Evolutionary conservation across 2,113 vertebrate genomes (phyloP).

Genomic region (Hymenochirus boettgeri): DNA sequence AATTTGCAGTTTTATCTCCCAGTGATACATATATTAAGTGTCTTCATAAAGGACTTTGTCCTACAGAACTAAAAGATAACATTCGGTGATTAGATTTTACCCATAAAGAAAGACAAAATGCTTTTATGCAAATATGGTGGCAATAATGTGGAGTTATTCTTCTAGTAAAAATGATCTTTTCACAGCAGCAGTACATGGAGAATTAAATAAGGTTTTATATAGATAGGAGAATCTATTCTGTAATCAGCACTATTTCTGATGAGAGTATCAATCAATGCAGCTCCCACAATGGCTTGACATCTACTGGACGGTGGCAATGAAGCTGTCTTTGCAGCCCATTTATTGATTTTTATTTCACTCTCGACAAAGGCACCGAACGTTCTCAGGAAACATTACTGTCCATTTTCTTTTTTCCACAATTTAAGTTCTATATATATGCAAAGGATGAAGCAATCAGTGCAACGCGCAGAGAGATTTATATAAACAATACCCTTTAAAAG

Average conservation of each 20-base stretch:
- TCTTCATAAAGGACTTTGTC: constrained; percentile 47
- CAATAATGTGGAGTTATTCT: constrained; percentile 76
- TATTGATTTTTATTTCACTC: too few species aligned
- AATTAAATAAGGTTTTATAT: constrained; percentile 82
- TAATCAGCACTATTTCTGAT: constrained; percentile 78
- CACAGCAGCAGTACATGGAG: constrained; percentile 75
- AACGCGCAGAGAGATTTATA: too few species aligned
- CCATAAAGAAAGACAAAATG: constrained; percentile 59
- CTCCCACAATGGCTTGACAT: constrained; percentile 54
- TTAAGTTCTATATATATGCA: too few species aligned
- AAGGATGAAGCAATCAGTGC: too few species aligned
- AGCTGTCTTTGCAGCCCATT: too few species aligned
- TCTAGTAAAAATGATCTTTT: constrained; percentile 75
- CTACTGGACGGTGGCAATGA: too few species aligned
- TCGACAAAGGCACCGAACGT: too few species aligned
- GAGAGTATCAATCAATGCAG: constrained; percentile 67
- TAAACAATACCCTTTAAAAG: too few species aligned
- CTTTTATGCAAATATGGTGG: constrained; percentile 80
- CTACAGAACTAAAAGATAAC: constrained; percentile 54
- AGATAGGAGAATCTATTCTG: constrained; percentile 70
- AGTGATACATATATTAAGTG: constrained; percentile 20
- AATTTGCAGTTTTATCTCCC: constrained; percentile 20
- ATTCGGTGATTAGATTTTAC: constrained; percentile 65
- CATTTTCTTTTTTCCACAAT: too few species aligned
- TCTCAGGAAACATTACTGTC: too few species aligned